Conservation (phyloP, 1,140 invertebrate species). For the Scaptomyza pallida region DNA sequence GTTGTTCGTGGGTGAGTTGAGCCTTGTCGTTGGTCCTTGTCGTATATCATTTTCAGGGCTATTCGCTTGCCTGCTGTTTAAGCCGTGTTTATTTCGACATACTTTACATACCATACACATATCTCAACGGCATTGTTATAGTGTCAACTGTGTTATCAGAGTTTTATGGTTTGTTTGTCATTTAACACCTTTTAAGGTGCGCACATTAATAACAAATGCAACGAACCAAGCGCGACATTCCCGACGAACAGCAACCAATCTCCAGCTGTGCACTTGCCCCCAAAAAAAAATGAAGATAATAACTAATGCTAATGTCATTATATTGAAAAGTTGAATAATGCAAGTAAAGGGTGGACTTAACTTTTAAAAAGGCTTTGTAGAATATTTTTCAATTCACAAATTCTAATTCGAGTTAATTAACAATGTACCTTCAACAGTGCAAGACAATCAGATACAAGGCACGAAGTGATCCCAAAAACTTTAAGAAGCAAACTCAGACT, state of each 20-base stretch:
- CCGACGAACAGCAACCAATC: neutral
- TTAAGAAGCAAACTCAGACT: conserved; percentile 56
- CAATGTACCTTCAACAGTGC: conserved; percentile 48
- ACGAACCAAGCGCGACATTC: conserved; percentile 54
- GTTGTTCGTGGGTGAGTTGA: conserved; percentile 60
- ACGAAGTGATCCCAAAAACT: conserved; percentile 47
- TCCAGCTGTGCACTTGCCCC: conserved; percentile 12
- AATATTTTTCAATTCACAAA: conserved; percentile 38
- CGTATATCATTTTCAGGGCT: conserved; percentile 65
- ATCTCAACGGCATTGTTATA: conserved; percentile 25
- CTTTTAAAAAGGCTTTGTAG: too few relatives aligned
- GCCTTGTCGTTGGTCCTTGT: too few relatives aligned
- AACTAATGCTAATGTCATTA: conserved; percentile 29
- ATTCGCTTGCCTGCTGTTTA: conserved; percentile 55
- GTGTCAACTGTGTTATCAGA: conserved; percentile 64
- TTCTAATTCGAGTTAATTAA: conserved; percentile 80
- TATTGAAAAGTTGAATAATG: too few relatives aligned
- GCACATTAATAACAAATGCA: conserved; percentile 73
- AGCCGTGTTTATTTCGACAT: conserved; percentile 32
- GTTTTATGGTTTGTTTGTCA: conserved; percentile 83
- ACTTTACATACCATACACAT: conserved; percentile 28
- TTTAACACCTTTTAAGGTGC: conserved; percentile 77
- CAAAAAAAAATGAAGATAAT: conserved; percentile 33
- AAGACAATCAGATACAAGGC: conserved; percentile 70
- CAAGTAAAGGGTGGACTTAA: too few relatives aligned